Evolutionary conservation across 2,113 vertebrate genomes (phyloP).

Genomic region (Ameiurus melas): DNA sequence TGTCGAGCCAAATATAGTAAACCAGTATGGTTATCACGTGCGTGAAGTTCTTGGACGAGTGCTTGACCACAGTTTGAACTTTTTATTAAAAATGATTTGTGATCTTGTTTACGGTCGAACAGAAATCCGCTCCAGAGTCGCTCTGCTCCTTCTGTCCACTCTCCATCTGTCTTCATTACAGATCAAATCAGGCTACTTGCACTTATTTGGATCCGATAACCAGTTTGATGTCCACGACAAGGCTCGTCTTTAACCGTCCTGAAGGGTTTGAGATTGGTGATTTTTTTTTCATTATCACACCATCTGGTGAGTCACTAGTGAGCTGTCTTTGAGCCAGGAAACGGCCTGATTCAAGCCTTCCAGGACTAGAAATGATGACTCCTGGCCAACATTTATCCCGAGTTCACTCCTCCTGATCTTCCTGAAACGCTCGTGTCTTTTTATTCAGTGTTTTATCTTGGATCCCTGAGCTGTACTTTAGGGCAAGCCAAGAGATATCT

Average conservation of each 20-base stretch:
- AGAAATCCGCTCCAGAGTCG: neutral
- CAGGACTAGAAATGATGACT: neutral
- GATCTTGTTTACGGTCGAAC: neutral
- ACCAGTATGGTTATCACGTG: neutral
- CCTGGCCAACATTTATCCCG: neutral
- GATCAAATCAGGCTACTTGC: constrained; percentile 1
- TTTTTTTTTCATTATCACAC: neutral
- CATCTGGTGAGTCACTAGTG: neutral
- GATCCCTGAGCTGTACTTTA: neutral
- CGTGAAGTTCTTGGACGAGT: neutral
- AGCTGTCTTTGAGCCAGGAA: neutral
- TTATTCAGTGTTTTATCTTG: neutral
- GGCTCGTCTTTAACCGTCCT: neutral
- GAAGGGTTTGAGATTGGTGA: neutral
- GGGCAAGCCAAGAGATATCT: neutral
- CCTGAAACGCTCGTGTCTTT: neutral
- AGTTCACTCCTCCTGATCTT: neutral
- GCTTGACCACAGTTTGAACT: neutral
- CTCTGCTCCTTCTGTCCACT: neutral
- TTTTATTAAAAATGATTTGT: neutral
- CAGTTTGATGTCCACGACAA: neutral
- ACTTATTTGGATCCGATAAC: neutral
- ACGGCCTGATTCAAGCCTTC: neutral
- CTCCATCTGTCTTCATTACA: constrained; percentile 21
- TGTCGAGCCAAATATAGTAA: neutral